Evolutionary conservation across 1,140 invertebrate genomes (phyloP).

Genomic region (Aphaenogaster rudis): DNA sequence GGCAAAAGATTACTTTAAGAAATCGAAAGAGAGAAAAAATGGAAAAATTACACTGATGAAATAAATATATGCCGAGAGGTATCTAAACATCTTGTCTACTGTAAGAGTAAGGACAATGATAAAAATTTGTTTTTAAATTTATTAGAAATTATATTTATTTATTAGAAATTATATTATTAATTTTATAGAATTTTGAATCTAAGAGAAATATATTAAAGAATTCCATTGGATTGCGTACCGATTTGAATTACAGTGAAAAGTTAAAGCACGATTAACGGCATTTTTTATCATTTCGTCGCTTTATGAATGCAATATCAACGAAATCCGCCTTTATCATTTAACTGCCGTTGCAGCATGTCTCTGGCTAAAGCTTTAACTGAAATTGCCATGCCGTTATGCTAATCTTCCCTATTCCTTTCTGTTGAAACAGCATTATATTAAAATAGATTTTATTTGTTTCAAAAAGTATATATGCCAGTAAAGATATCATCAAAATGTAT

Average conservation of each 20-base stretch:
- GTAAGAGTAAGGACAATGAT: background rate
- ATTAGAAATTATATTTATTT: background rate
- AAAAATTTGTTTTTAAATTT: background rate
- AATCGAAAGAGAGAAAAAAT: background rate
- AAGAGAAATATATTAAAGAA: background rate
- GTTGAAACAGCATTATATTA: conserved; percentile 25
- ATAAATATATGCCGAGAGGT: background rate
- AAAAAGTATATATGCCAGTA: background rate
- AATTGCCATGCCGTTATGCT: background rate
- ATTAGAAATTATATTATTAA: conserved; percentile 2
- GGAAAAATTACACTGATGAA: background rate
- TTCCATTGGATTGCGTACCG: background rate
- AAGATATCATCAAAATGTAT: conserved; percentile 9
- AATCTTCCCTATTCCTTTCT: conserved; percentile 6
- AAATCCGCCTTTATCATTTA: conserved; percentile 27
- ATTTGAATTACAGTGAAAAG: conserved; percentile 18
- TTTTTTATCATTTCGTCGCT: conserved; percentile 27
- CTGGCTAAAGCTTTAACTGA: conserved; percentile 27
- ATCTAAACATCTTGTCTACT: background rate
- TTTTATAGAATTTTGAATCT: background rate
- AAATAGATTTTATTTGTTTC: conserved; percentile 31
- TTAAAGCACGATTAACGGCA: background rate
- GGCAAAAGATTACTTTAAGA: background rate
- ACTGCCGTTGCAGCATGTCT: conserved; percentile 9
- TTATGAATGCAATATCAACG: conserved; percentile 12